Conservation (phyloP, 92 coral and sea anemone genomes). For the Heliopora coerulea region DNA sequence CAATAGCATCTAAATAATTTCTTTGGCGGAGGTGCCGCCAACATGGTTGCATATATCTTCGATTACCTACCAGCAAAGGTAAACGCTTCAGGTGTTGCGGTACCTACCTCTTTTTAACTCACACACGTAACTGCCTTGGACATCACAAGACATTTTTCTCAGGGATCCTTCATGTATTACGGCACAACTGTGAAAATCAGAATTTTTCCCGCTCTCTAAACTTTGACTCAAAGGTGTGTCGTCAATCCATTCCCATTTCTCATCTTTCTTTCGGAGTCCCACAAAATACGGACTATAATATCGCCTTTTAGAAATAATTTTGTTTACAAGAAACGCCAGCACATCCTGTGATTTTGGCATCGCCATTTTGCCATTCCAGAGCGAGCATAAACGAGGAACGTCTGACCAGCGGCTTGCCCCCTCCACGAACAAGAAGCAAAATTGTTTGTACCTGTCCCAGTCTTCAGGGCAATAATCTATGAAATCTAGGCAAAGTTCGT, state of each 20-base stretch:
- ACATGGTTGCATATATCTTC: background rate
- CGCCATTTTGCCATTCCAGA: constrained; percentile 64
- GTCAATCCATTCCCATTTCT: constrained; percentile 75
- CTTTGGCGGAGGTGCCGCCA: no score
- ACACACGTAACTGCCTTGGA: constrained; percentile 61
- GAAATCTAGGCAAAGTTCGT: constrained; percentile 43
- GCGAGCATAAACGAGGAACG: constrained; percentile 63
- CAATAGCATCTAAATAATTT: no score
- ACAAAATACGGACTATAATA: constrained; percentile 54
- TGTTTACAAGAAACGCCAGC: constrained; percentile 60
- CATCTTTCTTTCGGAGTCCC: constrained; percentile 61
- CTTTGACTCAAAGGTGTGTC: constrained; percentile 60
- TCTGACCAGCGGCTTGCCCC: constrained; percentile 59
- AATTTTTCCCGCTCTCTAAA: background rate
- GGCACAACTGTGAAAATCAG: constrained; percentile 52
- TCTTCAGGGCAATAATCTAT: constrained; percentile 65
- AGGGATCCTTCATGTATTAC: constrained; percentile 55
- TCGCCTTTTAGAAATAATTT: constrained; percentile 44
- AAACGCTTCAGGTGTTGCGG: background rate
- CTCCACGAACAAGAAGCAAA: constrained; percentile 69
- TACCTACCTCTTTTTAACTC: constrained; percentile 72
- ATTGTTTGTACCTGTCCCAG: constrained; percentile 67
- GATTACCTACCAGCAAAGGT: background rate
- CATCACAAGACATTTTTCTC: constrained; percentile 54
- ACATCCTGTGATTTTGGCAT: constrained; percentile 84